Conservation (phyloP, 1,140 invertebrate genomes). For the Drosophila subpulchrella region DNA sequence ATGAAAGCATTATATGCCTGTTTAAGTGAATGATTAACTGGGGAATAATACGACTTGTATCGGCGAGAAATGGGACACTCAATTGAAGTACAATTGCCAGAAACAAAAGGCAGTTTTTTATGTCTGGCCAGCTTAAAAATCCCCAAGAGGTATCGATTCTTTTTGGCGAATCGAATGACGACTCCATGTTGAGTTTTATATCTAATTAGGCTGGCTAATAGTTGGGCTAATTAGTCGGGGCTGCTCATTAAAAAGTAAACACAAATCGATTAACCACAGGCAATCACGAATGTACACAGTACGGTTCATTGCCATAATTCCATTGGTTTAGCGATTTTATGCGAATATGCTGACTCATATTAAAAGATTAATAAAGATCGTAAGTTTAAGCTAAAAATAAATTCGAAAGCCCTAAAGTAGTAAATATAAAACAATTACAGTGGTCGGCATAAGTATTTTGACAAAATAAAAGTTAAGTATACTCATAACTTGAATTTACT, state of each 20-base stretch:
- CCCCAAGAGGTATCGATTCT: background rate
- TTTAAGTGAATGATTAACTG: background rate
- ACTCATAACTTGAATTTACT: no score
- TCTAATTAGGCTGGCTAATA: slow-evolving; percentile 71
- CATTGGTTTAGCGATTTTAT: background rate
- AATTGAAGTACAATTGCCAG: background rate
- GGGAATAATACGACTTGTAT: background rate
- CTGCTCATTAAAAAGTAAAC: slow-evolving; percentile 54
- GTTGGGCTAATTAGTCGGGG: slow-evolving; percentile 62
- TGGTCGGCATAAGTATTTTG: no score
- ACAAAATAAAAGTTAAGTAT: no score
- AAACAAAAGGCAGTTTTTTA: background rate
- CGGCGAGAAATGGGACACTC: background rate
- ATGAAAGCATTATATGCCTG: background rate
- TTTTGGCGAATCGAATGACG: background rate
- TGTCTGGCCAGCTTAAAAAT: no score
- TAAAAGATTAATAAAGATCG: background rate
- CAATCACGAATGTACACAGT: slow-evolving; percentile 42
- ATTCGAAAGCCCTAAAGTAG: background rate
- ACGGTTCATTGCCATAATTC: slow-evolving; percentile 2
- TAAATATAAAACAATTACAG: background rate
- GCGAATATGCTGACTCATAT: background rate
- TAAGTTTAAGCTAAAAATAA: background rate
- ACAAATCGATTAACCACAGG: slow-evolving; percentile 71
- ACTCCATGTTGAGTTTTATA: slow-evolving; percentile 24